Conservation (phyloP, 2,113 vertebrate genomes). For the Saguinus imperator region DNA sequence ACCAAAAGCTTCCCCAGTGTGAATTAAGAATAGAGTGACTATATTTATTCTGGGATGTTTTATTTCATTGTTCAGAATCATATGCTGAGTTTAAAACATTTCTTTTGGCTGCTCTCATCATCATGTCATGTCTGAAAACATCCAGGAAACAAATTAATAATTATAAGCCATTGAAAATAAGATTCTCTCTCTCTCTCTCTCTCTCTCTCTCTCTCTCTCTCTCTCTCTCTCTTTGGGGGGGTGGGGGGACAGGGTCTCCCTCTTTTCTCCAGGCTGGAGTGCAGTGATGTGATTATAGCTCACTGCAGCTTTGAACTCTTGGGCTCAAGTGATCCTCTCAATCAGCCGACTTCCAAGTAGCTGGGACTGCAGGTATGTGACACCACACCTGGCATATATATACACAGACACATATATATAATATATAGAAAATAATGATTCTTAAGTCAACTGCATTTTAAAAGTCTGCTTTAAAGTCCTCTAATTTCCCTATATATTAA, state of each 20-base stretch:
- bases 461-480: not conserved
- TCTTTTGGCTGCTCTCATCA: not conserved
- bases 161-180: not conserved
- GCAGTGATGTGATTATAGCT: not conserved
- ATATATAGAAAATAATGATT: slow-evolving; percentile 19
- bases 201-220: not conserved
- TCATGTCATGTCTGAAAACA: not conserved
- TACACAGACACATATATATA: not conserved
- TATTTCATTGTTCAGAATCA: slow-evolving; percentile 45
- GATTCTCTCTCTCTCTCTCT: not conserved
- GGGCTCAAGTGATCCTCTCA: not conserved
- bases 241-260: not conserved
- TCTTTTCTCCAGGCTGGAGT: not conserved
- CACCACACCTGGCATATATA: not conserved
- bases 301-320: not conserved
- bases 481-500: not conserved
- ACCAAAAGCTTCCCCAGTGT: slow-evolving; percentile 1
- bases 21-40: not conserved
- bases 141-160: not conserved
- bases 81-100: not conserved
- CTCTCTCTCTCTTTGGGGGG: not conserved
- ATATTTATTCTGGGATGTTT: not conserved
- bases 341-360: not conserved
- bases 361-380: not conserved
- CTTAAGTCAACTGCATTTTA: slow-evolving; percentile 32